Base-by-base conservation (phyloP, 1,140 invertebrate species). In the Piezodorus guildinii region DNA sequence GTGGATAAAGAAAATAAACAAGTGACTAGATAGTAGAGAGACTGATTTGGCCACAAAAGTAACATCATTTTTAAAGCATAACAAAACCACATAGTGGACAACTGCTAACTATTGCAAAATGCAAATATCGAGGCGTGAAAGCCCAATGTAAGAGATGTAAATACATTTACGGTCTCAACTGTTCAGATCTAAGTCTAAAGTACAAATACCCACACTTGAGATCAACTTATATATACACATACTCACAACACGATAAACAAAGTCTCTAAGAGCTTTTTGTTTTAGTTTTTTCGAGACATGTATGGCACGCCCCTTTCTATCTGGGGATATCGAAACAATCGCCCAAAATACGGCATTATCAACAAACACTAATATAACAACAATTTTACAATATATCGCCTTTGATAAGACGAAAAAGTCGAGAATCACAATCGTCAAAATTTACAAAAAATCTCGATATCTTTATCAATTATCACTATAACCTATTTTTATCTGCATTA, bases 401-500 rank as follows among this genome's bases (percentile, higher is more conserved):
- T 60, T 19, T 21, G 30, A 17, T 14, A 60, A 60, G 54, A 25
- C 46, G 46, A 21, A 25, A 60, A 44, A 44, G 30, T 60, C 58
- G 25, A 60, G 58, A 60, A 62, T 62, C 62, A 62, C 60, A 62
- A 62, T 62, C 46, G 30, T 60, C 58, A 60, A 60, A 56, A 60
- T 60, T 60, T 62, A 62, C 62, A 63, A 61, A 59, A n/a, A 63
- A 63, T 27, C 44, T 65, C 63, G 64, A 69, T 67, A 58, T 59
- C 23, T 56, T 56, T 56, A 25, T 56, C 52, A 60, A 43, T 43
- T 60, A 61, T 66, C 58, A 65, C 58, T 74, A 74, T 74, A 74
- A 74, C 72, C 73, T 72, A 72, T 73, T 62, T 56, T 51, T 63
- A 30, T 63, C 16, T 60, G 52, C 52, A 56, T 46, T 64, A 27